Percentiles rank a stretch among this genome's conserved stretches.
Evolutionary conservation across 2,113 vertebrate species (phyloP).

Genomic region (Corythornis madagascariensis): DNA sequence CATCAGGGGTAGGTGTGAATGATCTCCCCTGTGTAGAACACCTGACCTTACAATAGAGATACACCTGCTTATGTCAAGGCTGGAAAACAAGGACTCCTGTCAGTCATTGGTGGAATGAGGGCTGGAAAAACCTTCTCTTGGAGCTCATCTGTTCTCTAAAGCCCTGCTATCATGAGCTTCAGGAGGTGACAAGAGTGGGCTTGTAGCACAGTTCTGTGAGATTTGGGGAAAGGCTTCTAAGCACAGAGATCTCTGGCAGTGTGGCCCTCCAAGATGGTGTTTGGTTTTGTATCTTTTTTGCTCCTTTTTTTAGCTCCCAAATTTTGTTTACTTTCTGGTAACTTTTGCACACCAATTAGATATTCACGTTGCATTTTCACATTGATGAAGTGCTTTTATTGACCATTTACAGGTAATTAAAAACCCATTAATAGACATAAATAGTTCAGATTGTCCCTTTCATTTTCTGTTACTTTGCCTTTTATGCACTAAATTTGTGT

Average conservation of each 20-base stretch:
- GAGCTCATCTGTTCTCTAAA: not conserved
- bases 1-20: not conserved
- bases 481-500: conserved; percentile 6
- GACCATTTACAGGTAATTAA: conserved; percentile 41
- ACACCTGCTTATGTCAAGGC: accelerated
- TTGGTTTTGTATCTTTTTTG: not conserved
- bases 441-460: conserved; percentile 38
- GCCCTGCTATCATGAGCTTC: not conserved
- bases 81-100: not conserved
- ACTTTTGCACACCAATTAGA: not conserved
- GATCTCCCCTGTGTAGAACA: not conserved
- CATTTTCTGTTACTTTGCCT: conserved; percentile 36
- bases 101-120: not conserved
- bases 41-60: not conserved
- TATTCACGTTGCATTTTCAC: conserved; percentile 3
- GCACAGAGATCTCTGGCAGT: not conserved
- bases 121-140: not conserved
- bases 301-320: not conserved
- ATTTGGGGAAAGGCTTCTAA: not conserved
- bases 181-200: not conserved
- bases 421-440: conserved; percentile 25
- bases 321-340: not conserved
- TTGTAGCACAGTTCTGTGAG: not conserved
- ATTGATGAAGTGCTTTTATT: not conserved
- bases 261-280: not conserved